Conservation (phyloP, 2,113 vertebrate genomes). For the Archocentrus centrarchus region DNA sequence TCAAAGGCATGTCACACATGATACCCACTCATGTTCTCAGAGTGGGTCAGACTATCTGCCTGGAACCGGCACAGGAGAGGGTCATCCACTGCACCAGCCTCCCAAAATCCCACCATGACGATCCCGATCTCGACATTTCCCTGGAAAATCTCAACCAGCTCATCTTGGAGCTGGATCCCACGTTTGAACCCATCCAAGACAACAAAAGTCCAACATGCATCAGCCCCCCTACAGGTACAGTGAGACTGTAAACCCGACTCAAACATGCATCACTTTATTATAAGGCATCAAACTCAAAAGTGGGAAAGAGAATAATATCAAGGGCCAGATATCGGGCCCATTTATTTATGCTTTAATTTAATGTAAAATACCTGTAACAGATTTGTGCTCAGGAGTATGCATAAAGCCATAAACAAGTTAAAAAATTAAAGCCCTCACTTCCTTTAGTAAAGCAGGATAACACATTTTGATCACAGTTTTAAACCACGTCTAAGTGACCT, state of each 20-base stretch:
- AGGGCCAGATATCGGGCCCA: no score
- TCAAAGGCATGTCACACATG: constrained; percentile 78
- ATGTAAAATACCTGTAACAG: no score
- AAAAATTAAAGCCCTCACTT: no score
- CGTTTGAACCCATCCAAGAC: constrained; percentile 77
- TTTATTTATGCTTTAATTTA: no score
- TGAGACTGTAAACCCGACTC: not conserved
- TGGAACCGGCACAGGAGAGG: constrained; percentile 56
- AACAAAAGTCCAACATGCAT: constrained; percentile 18
- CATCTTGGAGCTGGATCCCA: constrained; percentile 87
- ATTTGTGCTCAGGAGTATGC: no score
- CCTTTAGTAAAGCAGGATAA: no score
- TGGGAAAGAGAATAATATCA: no score
- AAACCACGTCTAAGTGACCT: not conserved
- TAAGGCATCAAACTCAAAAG: no score
- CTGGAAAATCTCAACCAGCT: constrained; percentile 85
- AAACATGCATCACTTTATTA: not conserved
- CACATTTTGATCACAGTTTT: no score
- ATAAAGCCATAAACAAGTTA: no score
- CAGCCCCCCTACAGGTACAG: constrained; percentile 63
- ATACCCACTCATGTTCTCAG: constrained; percentile 82
- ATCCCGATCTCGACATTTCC: constrained; percentile 74
- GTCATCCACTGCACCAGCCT: constrained; percentile 6
- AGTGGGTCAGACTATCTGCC: constrained; percentile 82
- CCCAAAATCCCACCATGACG: not conserved